A percentile compares a stretch with the other conserved stretches of the same genome.
phyloP scores from a whole-genome alignment of 2,113 vertebrate species.

The Haemorhous mexicanus region DNA sequence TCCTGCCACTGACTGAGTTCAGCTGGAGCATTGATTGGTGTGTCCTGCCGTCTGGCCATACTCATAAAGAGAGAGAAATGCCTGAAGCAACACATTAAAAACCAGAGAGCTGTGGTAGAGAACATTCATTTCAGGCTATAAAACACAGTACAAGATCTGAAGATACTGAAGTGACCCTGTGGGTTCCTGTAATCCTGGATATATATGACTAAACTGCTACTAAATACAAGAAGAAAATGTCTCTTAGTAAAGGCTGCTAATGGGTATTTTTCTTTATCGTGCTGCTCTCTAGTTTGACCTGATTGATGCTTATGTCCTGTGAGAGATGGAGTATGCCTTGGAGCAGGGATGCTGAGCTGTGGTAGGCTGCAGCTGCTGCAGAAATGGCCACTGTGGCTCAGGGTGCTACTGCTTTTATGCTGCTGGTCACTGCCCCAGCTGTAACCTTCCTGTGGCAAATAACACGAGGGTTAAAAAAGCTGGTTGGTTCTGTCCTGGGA shows the following conservation, averaged over 20 bases:
- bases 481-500: neutral
- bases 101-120: neutral
- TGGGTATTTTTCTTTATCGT: neutral
- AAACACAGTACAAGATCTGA: constrained; percentile 29
- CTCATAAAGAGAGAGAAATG: neutral
- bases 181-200: neutral
- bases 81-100: constrained; percentile 44
- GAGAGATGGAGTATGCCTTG: neutral
- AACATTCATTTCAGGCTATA: constrained; percentile 18
- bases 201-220: neutral
- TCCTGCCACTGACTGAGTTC: neutral
- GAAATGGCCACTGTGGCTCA: neutral
- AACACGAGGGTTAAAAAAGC: neutral
- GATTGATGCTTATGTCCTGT: neutral
- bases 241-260: neutral
- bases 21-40: neutral
- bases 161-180: constrained; percentile 6
- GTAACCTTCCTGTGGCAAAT: neutral
- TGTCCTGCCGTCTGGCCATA: neutral
- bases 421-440: neutral
- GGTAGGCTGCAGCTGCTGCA: neutral
- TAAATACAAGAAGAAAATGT: neutral
- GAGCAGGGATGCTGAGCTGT: neutral
- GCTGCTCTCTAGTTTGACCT: neutral
- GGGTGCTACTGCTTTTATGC: neutral